Base-by-base conservation (phyloP, 2,113 vertebrate genomes). In the Equus przewalskii region DNA sequence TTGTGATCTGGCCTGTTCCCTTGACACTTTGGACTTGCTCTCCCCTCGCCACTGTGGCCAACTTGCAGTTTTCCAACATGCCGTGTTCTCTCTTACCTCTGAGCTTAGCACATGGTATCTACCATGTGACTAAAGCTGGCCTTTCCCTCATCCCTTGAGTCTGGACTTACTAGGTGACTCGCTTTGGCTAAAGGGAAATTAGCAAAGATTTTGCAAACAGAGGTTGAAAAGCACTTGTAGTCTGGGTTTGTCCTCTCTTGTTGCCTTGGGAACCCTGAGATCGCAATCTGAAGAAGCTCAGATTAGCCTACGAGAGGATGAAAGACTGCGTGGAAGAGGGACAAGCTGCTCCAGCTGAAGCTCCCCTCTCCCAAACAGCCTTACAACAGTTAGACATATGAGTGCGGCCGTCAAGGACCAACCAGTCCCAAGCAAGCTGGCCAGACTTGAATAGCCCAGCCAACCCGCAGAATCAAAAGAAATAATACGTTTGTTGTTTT, bases 121-220 rank as follows among this genome's bases (percentile, higher is more conserved):
- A 33, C 5, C 16, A 44, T 5, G 2, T 33, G 11, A 58, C 33
- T 1, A 69, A 64, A 89, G 36, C 26, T 36, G 33, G 54, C 12
- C 11, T 62, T 51, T 62, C 9, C 15, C 6, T 28, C 1, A 4
- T 24, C 13, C 46, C 22, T 28, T 19, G 22, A 83, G 60, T 41
- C 15, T 36, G 70, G 36, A 60, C 16, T n/a, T 24, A 26, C 11
- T 69, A 62, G 49, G 46, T 24, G 36, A 72, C 49, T 85, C 89
- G 15, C 56, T 95, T 33, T 94, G 76, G 58, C 8, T 72, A 90
- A 72, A 90, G 51, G 60, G 83, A 92, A 92, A 94, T 94, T 4
- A 90, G 24, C 83, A 65, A 41, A 36, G 28, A 19, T 46, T 44
- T 19, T 76, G 36, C 3, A 73, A 67, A 18, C 13, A 67, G 33